Evolutionary conservation across 1,140 invertebrate genomes (phyloP), one percentile per base, ranked within the genome.

Genomic region (Drosophila aff.): DNA sequence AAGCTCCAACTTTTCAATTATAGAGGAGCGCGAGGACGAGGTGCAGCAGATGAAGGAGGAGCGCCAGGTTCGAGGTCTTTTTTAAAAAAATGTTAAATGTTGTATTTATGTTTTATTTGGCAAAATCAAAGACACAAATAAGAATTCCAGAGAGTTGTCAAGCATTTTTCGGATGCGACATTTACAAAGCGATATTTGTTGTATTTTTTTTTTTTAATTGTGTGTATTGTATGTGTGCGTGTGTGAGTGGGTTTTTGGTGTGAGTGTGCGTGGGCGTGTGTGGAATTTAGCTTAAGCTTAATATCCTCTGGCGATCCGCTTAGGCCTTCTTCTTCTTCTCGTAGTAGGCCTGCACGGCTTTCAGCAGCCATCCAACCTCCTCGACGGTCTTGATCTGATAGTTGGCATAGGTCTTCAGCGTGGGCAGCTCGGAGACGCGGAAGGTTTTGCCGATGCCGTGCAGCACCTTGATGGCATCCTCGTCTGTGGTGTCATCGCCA

Each of bases 361-460:
- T 97, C 40, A 98, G 94, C 95, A 98, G 95, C 0, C 96, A 97
- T 7, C 98, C 94, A 0, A 98, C 97, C 0, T 97, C 97, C 92
- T 98, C 97, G 4, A 97, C 97, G 49, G 96, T 97, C 8, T 97
- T 97, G 46, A 98, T 94, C 79, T 97, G 96, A 47, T 96, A 94
- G 84, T 98, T 97, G 1, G 97, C 97, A 13, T 96, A 96, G 10
- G 97, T 98, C 80, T 96, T 96, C 52, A 96, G 96, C 68, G 97
- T 97, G 71, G 96, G 95, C 13, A 96, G 96, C 6, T 96, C 96
- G 1, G 97, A 96, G 9, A 98, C 96, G 33, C 97, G 95, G 94
- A 98, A 98, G 11, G 97, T 98, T 9, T 97, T 96, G 21, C 97
- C 97, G 95, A 98, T 97, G 89, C 96, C 96, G 94, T 97, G 96